phyloP scores from a whole-genome alignment of 2,888 invertebrate genomes.

The Octodonta nipae region DNA sequence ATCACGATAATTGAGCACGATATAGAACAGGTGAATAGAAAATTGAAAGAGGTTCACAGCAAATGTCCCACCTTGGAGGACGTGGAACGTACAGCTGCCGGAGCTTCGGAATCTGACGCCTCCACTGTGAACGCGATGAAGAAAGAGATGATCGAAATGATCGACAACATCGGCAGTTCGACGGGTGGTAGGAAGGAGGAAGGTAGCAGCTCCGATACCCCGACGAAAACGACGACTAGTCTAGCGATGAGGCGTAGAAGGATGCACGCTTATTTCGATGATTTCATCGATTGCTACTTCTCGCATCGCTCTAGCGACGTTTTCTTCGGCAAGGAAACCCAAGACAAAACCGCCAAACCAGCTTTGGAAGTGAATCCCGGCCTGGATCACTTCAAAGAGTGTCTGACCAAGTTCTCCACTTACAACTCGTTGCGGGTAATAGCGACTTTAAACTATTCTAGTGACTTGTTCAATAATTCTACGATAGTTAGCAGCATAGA shows the following conservation, averaged over 20 bases:
- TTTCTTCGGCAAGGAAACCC: slow-evolving; percentile 41
- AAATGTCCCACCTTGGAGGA: slow-evolving; percentile 47
- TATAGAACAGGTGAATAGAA: slow-evolving; percentile 55
- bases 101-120: slow-evolving; percentile 33
- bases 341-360: slow-evolving; percentile 24
- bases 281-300: slow-evolving; percentile 79
- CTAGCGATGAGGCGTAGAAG: slow-evolving; percentile 57
- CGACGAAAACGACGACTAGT: slow-evolving; percentile 16
- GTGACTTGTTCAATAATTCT: slow-evolving; percentile 75
- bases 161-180: slow-evolving; percentile 41
- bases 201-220: slow-evolving; percentile 15
- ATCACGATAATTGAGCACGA: slow-evolving; percentile 63
- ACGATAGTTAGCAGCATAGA: slow-evolving; percentile 85
- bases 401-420: slow-evolving; percentile 72
- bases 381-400: slow-evolving; percentile 67
- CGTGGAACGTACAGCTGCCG: slow-evolving; percentile 35
- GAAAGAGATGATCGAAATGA: slow-evolving; percentile 43
- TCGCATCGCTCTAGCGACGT: slow-evolving; percentile 60
- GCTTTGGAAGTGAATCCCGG: slow-evolving; percentile 34
- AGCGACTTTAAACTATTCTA: slow-evolving; percentile 79
- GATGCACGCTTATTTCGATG: slow-evolving; percentile 77
- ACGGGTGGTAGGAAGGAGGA: slow-evolving; percentile 27
- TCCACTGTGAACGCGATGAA: slow-evolving; percentile 42
- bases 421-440: slow-evolving; percentile 66
- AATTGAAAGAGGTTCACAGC: slow-evolving; percentile 44